phyloP scores from a whole-genome alignment of 2,113 vertebrate species.

The Tricholaema leucomelas region DNA sequence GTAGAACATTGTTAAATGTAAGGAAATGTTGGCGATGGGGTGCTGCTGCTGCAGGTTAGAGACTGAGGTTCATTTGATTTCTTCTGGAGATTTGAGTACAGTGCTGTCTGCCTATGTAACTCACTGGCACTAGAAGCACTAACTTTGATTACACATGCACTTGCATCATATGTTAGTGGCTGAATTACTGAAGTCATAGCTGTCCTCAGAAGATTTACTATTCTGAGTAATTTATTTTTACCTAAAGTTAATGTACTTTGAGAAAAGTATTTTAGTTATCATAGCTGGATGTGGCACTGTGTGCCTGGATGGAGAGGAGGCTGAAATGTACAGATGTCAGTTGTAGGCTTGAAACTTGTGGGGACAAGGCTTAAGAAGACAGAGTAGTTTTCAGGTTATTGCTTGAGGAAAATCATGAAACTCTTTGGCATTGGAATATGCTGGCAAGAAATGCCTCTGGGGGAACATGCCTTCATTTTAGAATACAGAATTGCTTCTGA shows the following conservation, averaged over 20 bases:
- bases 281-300: not conserved
- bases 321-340: not conserved
- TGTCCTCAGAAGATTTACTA: not conserved
- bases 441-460: conserved; percentile 17
- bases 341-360: not conserved
- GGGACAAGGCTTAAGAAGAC: not conserved
- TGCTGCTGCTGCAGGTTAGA: not conserved
- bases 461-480: not conserved
- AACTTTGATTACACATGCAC: not conserved
- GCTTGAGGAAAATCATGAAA: conserved; percentile 14
- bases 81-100: not conserved
- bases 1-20: not conserved
- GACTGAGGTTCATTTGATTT: not conserved
- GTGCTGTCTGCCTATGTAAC: not conserved
- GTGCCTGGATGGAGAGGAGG: not conserved
- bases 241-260: not conserved
- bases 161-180: not conserved
- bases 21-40: not conserved
- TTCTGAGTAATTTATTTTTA: not conserved
- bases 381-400: not conserved
- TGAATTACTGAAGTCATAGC: not conserved
- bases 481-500: not conserved
- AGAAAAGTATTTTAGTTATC: not conserved
- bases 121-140: not conserved
- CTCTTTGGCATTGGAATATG: conserved; percentile 22